Conservation (phyloP, 2,888 invertebrate genomes). For the Agrotis puta region DNA sequence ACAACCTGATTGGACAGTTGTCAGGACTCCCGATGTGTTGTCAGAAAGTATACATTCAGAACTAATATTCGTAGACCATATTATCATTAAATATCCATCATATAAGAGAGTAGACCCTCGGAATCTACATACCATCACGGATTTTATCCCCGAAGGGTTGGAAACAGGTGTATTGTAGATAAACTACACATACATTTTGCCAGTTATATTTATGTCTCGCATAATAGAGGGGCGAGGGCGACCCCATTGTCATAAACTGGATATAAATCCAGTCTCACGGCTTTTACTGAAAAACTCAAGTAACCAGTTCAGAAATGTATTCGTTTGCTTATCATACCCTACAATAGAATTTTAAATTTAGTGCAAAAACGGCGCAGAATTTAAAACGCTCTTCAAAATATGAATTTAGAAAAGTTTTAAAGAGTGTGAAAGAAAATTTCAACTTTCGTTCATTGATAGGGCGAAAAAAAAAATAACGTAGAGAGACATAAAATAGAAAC, state of each 20-base stretch:
- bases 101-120: no score
- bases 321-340: not conserved
- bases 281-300: not conserved
- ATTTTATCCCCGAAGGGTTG: not conserved
- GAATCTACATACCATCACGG: not conserved
- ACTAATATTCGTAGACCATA: no score
- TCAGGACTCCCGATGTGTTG: no score
- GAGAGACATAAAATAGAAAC: constrained; percentile 16
- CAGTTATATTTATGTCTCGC: not conserved
- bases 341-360: no score
- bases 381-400: no score
- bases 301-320: not conserved
- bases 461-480: constrained; percentile 15
- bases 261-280: not conserved
- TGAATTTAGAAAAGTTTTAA: not conserved
- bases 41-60: no score
- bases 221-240: not conserved
- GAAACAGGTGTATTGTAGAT: not conserved
- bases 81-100: no score
- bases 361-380: not conserved
- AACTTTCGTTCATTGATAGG: constrained; percentile 11
- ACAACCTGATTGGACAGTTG: no score
- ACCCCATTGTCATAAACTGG: constrained; percentile 9
- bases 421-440: not conserved
- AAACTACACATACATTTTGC: not conserved